Percentiles rank a stretch among this genome's conserved stretches.
phyloP scores from a whole-genome alignment of 1,140 invertebrate genomes.

The Maniola jurtina region DNA sequence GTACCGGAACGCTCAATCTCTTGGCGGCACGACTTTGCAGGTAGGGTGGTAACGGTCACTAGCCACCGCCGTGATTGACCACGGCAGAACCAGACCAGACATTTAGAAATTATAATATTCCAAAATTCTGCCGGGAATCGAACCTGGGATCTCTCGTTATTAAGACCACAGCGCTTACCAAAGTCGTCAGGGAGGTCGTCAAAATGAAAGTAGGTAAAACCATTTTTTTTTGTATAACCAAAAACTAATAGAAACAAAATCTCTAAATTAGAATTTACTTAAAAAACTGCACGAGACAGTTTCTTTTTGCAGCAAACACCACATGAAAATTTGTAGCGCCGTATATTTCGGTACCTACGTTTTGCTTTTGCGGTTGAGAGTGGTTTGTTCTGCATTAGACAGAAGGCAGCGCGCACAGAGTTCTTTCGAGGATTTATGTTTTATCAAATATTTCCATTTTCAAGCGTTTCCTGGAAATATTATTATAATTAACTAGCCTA shows the following conservation, averaged over 20 bases:
- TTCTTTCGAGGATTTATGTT: neutral
- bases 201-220: too few relatives aligned
- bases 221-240: too few relatives aligned
- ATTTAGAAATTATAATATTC: too few relatives aligned
- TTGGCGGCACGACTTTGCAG: too few relatives aligned
- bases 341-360: neutral
- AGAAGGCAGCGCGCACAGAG: neutral
- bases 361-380: neutral
- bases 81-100: too few relatives aligned
- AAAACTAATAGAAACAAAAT: neutral
- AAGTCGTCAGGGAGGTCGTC: too few relatives aligned
- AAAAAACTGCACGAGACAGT: neutral
- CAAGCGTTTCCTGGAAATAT: neutral
- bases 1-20: too few relatives aligned
- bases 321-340: conserved; percentile 6
- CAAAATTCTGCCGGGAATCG: too few relatives aligned
- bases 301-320: neutral
- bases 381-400: conserved; percentile 11
- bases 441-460: neutral
- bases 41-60: too few relatives aligned
- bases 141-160: too few relatives aligned
- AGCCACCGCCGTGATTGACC: too few relatives aligned
- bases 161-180: too few relatives aligned
- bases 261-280: neutral
- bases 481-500: neutral